phyloP scores from a whole-genome alignment of 2,888 invertebrate genomes.

The Aleiodes testaceus region DNA sequence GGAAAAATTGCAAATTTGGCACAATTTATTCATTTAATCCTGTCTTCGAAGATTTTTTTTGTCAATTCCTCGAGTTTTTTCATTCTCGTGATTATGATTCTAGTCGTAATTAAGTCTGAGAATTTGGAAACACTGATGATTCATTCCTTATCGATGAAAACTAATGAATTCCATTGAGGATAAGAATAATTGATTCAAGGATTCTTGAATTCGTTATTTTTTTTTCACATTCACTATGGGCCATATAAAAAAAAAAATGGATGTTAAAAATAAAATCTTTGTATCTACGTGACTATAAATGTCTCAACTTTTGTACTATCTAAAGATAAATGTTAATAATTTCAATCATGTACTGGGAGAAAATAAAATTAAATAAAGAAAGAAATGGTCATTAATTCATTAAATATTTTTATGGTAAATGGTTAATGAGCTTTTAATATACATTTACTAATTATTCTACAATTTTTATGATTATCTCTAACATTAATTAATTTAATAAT shows the following conservation, averaged over 20 bases:
- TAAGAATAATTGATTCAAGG: no score
- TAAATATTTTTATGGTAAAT: no score
- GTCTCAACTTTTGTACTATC: slow-evolving; percentile 14
- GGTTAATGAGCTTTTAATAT: neutral
- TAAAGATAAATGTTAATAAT: slow-evolving; percentile 2
- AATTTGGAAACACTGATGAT: neutral
- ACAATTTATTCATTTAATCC: no score
- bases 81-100: slow-evolving; percentile 27
- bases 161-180: no score
- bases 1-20: neutral
- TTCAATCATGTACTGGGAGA: slow-evolving; percentile 5
- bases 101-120: slow-evolving; percentile 13
- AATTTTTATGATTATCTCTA: neutral
- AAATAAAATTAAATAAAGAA: neutral
- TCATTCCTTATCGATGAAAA: slow-evolving; percentile 9
- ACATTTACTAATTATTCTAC: slow-evolving; percentile 17
- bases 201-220: neutral
- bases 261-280: slow-evolving; percentile 3
- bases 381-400: no score
- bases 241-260: slow-evolving; percentile 1
- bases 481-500: neutral
- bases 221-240: neutral
- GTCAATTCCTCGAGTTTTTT: no score
- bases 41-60: neutral
- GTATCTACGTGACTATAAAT: neutral